phyloP scores from a whole-genome alignment of 2,888 invertebrate genomes.

The Epirrita christyi region DNA sequence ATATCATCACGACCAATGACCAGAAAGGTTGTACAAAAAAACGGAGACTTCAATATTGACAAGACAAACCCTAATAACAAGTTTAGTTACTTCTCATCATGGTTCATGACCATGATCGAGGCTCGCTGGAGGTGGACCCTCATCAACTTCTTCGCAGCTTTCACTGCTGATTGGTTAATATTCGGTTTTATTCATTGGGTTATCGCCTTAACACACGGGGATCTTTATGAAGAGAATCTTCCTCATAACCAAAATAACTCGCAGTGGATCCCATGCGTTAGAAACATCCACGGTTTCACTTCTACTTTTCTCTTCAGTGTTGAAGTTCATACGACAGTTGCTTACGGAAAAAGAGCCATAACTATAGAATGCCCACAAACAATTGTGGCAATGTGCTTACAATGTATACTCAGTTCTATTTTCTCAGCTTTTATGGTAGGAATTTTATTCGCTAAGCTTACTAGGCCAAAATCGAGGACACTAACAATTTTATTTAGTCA shows the following conservation, averaged over 20 bases:
- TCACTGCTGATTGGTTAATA: constrained; percentile 93
- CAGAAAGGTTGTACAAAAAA: constrained; percentile 90
- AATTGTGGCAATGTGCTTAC: constrained; percentile 96
- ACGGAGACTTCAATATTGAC: constrained; percentile 95
- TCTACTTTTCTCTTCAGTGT: constrained; percentile 97
- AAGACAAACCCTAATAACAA: constrained; percentile 86
- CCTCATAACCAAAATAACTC: constrained; percentile 79
- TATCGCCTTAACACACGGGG: constrained; percentile 95
- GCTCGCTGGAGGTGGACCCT: constrained; percentile 97
- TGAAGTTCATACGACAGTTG: constrained; percentile 98
- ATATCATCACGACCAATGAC: constrained; percentile 37
- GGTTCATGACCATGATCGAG: constrained; percentile 93
- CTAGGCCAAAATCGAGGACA: constrained; percentile 96
- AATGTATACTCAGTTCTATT: constrained; percentile 96
- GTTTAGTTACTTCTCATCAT: constrained; percentile 87
- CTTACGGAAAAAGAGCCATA: constrained; percentile 92
- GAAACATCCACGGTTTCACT: constrained; percentile 94
- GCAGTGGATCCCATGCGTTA: constrained; percentile 94
- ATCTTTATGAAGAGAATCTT: constrained; percentile 88
- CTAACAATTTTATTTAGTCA: constrained; percentile 97
- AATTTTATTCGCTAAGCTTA: constrained; percentile 98
- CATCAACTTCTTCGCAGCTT: constrained; percentile 92
- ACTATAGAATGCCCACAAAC: constrained; percentile 97
- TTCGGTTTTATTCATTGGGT: constrained; percentile 97
- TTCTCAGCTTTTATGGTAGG: constrained; percentile 93